Evolutionary conservation across 2,888 invertebrate species (phyloP).

Genomic region (Germaria angustata): DNA sequence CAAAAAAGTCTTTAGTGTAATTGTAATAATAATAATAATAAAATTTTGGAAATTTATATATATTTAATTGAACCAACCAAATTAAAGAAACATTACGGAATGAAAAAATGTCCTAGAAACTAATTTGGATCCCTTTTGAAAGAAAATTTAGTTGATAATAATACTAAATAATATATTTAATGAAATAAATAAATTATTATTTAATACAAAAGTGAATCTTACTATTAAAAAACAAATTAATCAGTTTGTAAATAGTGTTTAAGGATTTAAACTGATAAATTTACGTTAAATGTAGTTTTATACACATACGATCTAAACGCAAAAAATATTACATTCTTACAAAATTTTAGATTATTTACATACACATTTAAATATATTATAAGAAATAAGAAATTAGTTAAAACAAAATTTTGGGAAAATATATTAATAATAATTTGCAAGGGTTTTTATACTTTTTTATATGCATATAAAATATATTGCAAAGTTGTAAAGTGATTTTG

Average conservation of each 20-base stretch:
- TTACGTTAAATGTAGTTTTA: slow-evolving; percentile 48
- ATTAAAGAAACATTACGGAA: slow-evolving; percentile 15
- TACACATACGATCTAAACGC: slow-evolving; percentile 61
- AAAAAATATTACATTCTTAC: slow-evolving; percentile 72
- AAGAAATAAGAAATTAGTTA: slow-evolving; percentile 38
- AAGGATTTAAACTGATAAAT: slow-evolving; percentile 65
- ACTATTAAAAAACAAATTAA: slow-evolving; percentile 10
- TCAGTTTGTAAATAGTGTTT: slow-evolving; percentile 60
- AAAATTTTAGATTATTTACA: slow-evolving; percentile 42
- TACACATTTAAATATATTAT: slow-evolving; percentile 21
- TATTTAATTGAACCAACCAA: background rate
- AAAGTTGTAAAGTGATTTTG: slow-evolving; percentile 20
- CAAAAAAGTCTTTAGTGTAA: slow-evolving; percentile 44
- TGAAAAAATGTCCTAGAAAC: slow-evolving; percentile 30
- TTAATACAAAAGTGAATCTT: background rate
- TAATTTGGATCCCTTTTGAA: slow-evolving; percentile 1
- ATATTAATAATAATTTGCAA: slow-evolving; percentile 46
- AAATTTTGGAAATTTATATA: background rate
- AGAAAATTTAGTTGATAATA: slow-evolving; percentile 24
- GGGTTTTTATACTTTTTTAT: slow-evolving; percentile 56
- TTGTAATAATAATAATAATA: background rate
- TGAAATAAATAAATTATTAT: background rate
- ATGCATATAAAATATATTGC: background rate
- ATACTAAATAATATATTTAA: background rate
- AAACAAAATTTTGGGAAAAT: slow-evolving; percentile 28